Percentiles rank a stretch among this genome's conserved stretches.
phyloP scores from a whole-genome alignment of 2,888 invertebrate species.

The Gymnocheta viridis region DNA sequence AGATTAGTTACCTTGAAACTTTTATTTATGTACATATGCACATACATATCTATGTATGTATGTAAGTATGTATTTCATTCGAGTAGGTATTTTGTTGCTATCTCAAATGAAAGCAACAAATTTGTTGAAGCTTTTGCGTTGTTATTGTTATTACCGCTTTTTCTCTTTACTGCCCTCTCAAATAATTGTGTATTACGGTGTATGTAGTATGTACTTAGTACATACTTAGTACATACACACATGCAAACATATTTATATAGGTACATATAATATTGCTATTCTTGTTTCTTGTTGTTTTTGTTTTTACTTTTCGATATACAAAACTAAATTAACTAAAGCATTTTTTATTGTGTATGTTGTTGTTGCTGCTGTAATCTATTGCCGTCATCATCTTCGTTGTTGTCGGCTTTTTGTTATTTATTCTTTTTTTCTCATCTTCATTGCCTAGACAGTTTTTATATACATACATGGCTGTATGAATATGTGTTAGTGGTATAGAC shows the following conservation, averaged over 20 bases:
- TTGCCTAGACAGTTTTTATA: constrained; percentile 44
- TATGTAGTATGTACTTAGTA: neutral
- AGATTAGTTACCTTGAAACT: constrained; percentile 67
- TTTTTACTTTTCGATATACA: neutral
- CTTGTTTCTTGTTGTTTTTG: neutral
- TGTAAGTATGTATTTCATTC: neutral
- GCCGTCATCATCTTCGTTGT: constrained; percentile 22
- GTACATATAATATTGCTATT: constrained; percentile 6
- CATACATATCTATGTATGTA: too few relatives aligned
- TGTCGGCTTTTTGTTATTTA: constrained; percentile 32
- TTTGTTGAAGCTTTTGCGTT: constrained; percentile 14
- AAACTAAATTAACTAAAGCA: neutral
- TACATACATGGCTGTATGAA: neutral
- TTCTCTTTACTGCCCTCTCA: neutral
- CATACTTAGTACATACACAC: neutral
- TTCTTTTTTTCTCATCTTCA: neutral
- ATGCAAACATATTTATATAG: neutral
- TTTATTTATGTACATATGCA: constrained; percentile 34
- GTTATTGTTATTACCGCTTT: constrained; percentile 22
- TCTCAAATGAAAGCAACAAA: constrained; percentile 11
- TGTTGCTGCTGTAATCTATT: neutral
- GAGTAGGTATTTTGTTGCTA: constrained; percentile 10
- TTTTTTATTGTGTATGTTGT: constrained; percentile 39
- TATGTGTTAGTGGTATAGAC: neutral
- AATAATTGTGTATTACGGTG: neutral